Percentiles rank a stretch among this genome's conserved stretches.
Conservation (phyloP, 2,797 vertebrate species). For the Bradypus variegatus region DNA sequence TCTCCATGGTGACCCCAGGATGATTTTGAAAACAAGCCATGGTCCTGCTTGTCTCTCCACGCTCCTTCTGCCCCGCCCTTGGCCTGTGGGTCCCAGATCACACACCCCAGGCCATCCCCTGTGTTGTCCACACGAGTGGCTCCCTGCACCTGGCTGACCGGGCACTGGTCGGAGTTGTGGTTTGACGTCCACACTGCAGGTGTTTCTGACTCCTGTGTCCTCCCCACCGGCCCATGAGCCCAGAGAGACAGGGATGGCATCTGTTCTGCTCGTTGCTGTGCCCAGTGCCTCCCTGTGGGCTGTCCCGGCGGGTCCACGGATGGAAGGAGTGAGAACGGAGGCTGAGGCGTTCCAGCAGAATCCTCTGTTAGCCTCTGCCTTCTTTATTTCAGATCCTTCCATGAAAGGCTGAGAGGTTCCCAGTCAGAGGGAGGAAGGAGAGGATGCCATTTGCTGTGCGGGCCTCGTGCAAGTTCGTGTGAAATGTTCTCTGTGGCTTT, state of each 20-base stretch:
- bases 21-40: background rate
- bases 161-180: background rate
- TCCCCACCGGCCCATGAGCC: fast-evolving
- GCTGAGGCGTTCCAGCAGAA: background rate
- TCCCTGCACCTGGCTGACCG: background rate
- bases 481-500: conserved; percentile 23
- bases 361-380: too few species aligned
- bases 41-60: background rate
- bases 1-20: background rate
- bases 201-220: background rate
- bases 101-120: background rate
- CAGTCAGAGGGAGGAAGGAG: background rate
- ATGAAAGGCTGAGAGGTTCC: background rate
- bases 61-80: background rate
- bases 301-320: background rate
- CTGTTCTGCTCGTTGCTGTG: fast-evolving
- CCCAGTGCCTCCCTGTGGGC: background rate
- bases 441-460: background rate
- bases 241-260: background rate
- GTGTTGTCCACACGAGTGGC: background rate
- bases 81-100: background rate
- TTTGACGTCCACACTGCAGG: background rate
- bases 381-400: background rate
- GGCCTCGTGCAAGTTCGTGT: background rate
- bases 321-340: background rate